Base-by-base conservation (phyloP, 2,888 invertebrate species). In the Pristionchus mayeri region DNA sequence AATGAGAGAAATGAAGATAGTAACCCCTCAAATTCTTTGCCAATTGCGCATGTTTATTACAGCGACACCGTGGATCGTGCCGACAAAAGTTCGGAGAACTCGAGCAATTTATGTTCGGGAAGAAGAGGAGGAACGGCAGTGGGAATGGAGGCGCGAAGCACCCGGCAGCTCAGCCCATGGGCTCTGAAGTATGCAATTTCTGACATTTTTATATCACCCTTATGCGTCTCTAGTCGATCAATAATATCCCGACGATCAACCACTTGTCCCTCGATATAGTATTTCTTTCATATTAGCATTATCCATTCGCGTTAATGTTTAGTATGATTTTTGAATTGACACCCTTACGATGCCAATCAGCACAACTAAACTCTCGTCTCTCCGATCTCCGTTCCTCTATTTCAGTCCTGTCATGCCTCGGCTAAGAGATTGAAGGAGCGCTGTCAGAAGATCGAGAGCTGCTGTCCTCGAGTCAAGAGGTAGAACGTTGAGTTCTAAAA, bases 401-500 rank as follows among this genome's bases (percentile, higher is more conserved):
- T 82, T 24, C 60, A 82, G 81, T 82, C 81, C 3, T 82, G 81
- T 40, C 81, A 82, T 21, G 81, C 63, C 7, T 30, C 81, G 4
- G 81, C 81, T 3, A 82, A 63, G 48, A 24, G 81, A 82, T 30
- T 82, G 44, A 82, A 82, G 63, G 81, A 82, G 34, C 60, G 81
- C 4, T 82, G 81, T 82, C 81, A 82, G 81, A 82, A 82, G 81
- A 82, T 82, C 48, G 81, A 82, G 34, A 82, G 75, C 27, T 84
- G 84, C 84, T 84, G 84, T 30, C 75, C 75, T 9, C 84, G 84
- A 54, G 84, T 84, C 37, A 84, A 84, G 75, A 84, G 71, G 84
- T 75, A 34, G 34, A 63, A 18, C 7, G 27, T 11, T 6, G 57
- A 21, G 57, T 11, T 44, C 7, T 9, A 44, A 44, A 44, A 44